Percentiles rank a stretch among this genome's conserved stretches.
Evolutionary conservation across 2,113 vertebrate species (phyloP).

Genomic region (Neofelis nebulosa): DNA sequence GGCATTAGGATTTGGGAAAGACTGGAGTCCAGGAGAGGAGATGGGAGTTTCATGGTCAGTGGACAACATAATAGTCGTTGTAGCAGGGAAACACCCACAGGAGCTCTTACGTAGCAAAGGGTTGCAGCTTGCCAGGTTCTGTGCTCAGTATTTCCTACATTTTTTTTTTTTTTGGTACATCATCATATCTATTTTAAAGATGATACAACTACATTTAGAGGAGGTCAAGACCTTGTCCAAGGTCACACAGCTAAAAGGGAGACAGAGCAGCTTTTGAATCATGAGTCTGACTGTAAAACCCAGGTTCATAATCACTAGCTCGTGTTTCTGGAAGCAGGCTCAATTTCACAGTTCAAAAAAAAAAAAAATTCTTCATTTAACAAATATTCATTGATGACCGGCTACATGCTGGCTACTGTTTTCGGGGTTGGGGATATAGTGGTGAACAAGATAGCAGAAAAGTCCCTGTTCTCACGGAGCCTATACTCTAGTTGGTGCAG

Average conservation of each 20-base stretch:
- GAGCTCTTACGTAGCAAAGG: fast-evolving
- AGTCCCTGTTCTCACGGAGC: not conserved
- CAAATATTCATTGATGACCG: not conserved
- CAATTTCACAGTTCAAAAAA: not conserved
- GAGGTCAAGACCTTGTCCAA: not conserved
- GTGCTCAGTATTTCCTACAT: not conserved
- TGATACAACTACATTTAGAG: not conserved
- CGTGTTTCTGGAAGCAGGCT: not conserved
- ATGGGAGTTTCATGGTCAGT: not conserved
- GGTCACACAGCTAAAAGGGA: not conserved
- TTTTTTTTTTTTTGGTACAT: not conserved
- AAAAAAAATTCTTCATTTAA: not conserved
- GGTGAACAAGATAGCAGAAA: not conserved
- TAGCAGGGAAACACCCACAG: fast-evolving
- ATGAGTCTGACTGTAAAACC: not conserved
- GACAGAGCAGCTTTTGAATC: not conserved
- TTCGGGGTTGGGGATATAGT: not conserved
- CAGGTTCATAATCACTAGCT: not conserved
- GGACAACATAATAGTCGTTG: not conserved
- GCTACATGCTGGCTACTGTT: not conserved
- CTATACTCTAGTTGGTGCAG: not conserved
- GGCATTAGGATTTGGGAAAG: not conserved
- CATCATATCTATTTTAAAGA: not conserved
- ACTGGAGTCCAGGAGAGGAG: not conserved
- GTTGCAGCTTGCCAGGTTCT: not conserved